A percentile compares a stretch with the other conserved stretches of the same genome.
These are phyloP conservation scores for Meiosimyza decipiens DNA, from an alignment of 2,888 invertebrate genomes.

Conservation along the genomic window DNA sequence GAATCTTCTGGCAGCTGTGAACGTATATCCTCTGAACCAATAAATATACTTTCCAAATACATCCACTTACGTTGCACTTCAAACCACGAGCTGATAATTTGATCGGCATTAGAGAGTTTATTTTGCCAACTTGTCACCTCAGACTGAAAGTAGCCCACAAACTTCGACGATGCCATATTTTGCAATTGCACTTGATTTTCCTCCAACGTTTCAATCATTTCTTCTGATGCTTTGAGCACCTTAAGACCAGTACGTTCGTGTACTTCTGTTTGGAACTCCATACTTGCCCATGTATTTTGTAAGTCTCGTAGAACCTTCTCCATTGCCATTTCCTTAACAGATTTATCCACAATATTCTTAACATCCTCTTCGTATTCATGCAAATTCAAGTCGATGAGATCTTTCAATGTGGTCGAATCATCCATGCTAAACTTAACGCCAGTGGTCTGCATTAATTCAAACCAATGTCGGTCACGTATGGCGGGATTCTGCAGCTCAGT, in stretches of 20 bases:
- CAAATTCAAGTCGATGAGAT: conserved; percentile 86
- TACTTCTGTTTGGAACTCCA: conserved; percentile 82
- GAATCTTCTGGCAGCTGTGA: conserved; percentile 92
- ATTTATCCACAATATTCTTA: conserved; percentile 93
- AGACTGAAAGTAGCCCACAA: conserved; percentile 84
- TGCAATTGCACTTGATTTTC: conserved; percentile 96
- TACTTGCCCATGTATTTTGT: conserved; percentile 80
- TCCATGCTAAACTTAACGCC: conserved; percentile 72
- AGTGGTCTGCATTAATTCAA: conserved; percentile 91
- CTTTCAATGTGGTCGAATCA: conserved; percentile 82
- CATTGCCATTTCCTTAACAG: conserved; percentile 97
- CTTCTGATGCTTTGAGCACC: conserved; percentile 84
- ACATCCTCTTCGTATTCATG: conserved; percentile 96
- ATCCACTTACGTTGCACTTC: conserved; percentile 96
- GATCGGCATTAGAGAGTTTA: conserved; percentile 89
- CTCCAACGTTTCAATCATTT: conserved; percentile 91
- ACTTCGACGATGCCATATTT: conserved; percentile 94
- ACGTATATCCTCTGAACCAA: conserved; percentile 94
- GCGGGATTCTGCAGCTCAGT: conserved; percentile 95
- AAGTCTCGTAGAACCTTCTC: conserved; percentile 91
- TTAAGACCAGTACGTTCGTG: conserved; percentile 86
- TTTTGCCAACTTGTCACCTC: conserved; percentile 91
- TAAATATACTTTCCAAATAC: conserved; percentile 94
- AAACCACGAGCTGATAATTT: conserved; percentile 83
- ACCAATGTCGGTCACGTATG: conserved; percentile 93